Conservation (phyloP, 2,797 vertebrate genomes). For the Fringilla coelebs region DNA sequence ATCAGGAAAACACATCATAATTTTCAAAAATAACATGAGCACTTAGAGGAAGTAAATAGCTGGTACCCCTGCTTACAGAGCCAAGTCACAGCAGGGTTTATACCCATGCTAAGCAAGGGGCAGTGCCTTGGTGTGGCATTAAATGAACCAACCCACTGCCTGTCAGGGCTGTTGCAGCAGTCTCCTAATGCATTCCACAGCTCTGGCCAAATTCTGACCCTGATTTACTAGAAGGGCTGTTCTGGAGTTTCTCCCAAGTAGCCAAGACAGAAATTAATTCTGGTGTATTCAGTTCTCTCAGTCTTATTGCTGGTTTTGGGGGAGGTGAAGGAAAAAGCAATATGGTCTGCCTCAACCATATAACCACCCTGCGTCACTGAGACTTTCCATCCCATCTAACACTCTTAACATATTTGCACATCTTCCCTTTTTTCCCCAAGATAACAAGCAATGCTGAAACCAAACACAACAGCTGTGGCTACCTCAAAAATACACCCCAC, state of each 20-base stretch:
- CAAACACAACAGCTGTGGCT: background rate
- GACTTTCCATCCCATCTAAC: background rate
- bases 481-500: background rate
- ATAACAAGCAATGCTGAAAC: background rate
- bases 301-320: background rate
- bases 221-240: background rate
- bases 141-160: accelerated
- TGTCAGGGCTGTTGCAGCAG: accelerated
- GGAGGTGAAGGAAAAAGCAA: background rate
- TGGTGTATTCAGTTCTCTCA: background rate
- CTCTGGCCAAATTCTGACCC: background rate
- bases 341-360: background rate
- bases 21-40: background rate
- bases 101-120: background rate
- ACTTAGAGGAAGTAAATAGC: background rate
- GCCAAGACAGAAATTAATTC: background rate
- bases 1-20: background rate
- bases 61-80: background rate
- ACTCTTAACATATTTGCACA: background rate
- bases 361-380: background rate
- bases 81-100: background rate
- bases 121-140: background rate
- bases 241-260: background rate
- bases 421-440: background rate
- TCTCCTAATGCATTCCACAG: background rate